phyloP scores from a whole-genome alignment of 1,140 invertebrate species.

The Hypsibius dujardini region DNA sequence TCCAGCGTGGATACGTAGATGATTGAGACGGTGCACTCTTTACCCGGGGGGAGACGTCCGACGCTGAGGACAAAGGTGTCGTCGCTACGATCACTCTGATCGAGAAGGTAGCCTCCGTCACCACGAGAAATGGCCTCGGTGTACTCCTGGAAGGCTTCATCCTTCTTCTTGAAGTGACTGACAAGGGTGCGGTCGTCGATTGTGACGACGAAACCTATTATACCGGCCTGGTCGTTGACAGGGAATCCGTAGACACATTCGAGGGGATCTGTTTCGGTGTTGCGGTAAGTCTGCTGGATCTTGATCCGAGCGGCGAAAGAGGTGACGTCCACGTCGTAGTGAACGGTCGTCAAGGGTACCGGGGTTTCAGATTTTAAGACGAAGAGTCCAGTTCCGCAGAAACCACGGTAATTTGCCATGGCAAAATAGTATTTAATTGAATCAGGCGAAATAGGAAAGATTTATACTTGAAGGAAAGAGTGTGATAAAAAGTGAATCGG shows the following conservation, averaged over 20 bases:
- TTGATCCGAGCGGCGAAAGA: neutral
- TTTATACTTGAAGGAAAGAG: too few species aligned
- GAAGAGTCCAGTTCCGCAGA: neutral
- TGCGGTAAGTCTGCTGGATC: neutral
- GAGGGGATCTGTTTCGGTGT: neutral
- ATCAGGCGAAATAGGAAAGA: too few species aligned
- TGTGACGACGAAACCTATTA: neutral
- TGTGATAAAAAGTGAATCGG: too few species aligned
- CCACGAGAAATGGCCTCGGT: neutral
- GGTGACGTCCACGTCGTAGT: neutral
- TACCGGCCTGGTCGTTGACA: neutral
- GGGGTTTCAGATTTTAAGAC: neutral
- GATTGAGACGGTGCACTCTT: neutral
- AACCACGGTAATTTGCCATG: neutral
- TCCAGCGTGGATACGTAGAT: neutral
- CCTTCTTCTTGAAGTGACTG: neutral
- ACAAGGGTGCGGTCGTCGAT: neutral
- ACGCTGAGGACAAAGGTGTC: conserved; percentile 5
- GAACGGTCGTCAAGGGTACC: neutral
- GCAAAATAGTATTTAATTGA: too few species aligned
- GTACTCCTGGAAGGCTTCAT: conserved; percentile 1
- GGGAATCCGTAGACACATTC: conserved; percentile 1
- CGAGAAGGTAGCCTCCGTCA: neutral
- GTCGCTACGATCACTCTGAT: conserved; percentile 5
- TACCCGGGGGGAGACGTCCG: neutral